Evolutionary conservation across 1,140 invertebrate genomes (phyloP).

Genomic region (Tenebrio molitor): DNA sequence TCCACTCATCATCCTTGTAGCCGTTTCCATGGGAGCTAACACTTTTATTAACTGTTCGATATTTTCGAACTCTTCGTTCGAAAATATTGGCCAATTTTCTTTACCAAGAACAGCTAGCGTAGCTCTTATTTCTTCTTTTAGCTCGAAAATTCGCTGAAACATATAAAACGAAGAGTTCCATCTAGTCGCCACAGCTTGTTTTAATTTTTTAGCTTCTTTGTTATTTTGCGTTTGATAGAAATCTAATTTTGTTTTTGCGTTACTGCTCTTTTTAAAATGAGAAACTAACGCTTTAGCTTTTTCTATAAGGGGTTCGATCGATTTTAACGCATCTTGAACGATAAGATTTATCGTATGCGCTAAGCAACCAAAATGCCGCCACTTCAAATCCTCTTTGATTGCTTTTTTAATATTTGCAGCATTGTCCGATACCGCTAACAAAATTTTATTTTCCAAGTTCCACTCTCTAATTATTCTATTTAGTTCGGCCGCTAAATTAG

Average conservation of each 20-base stretch:
- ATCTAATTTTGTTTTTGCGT: constrained; percentile 54
- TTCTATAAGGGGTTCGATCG: constrained; percentile 11
- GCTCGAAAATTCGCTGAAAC: not conserved
- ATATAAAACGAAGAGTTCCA: not conserved
- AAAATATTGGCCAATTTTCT: not conserved
- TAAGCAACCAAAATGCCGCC: constrained; percentile 59
- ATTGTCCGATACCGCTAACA: constrained; percentile 59
- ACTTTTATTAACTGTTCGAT: not conserved
- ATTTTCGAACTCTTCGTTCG: not conserved
- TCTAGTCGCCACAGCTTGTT: not conserved
- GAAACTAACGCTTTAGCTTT: constrained; percentile 57
- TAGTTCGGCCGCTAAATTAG: constrained; percentile 48
- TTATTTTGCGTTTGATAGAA: constrained; percentile 21
- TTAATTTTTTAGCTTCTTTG: constrained; percentile 43
- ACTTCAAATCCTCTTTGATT: constrained; percentile 50
- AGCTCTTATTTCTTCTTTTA: not conserved
- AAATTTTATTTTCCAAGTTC: constrained; percentile 56
- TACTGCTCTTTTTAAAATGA: constrained; percentile 58
- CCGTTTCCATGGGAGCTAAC: not conserved
- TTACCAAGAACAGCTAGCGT: not conserved
- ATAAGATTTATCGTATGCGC: constrained; percentile 61
- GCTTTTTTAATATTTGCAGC: constrained; percentile 59
- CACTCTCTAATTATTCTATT: constrained; percentile 53
- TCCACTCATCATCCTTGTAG: no score
- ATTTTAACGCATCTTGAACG: constrained; percentile 36